These are phyloP conservation scores for Blastobasis adustella DNA, from an alignment of 2,888 invertebrate genomes.

Conservation along the genomic window DNA sequence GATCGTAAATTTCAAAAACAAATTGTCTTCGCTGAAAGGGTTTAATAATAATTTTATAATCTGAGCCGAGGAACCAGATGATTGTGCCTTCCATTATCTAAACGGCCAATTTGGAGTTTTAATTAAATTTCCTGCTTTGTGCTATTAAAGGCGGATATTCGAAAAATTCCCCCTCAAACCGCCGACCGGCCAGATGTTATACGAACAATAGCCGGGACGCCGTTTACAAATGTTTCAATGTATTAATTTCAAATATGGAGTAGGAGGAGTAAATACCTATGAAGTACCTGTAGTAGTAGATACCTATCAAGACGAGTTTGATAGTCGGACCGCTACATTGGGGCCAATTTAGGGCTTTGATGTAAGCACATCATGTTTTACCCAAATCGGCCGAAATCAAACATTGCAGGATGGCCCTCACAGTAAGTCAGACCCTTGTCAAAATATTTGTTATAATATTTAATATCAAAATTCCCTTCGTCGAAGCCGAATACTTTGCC, in stretches of 20 bases:
- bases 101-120: slow-evolving; percentile 46
- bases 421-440: slow-evolving; percentile 8
- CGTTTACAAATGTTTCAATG: too few species aligned
- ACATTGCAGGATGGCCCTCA: slow-evolving; percentile 5
- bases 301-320: too few species aligned
- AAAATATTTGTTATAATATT: neutral
- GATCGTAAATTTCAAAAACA: slow-evolving; percentile 15
- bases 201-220: too few species aligned
- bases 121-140: slow-evolving; percentile 47
- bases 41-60: slow-evolving; percentile 37
- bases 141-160: slow-evolving; percentile 24
- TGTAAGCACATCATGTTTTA: too few species aligned
- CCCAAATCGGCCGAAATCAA: neutral
- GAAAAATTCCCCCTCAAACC: slow-evolving; percentile 21
- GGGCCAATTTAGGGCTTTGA: too few species aligned
- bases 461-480: too few species aligned
- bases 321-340: too few species aligned
- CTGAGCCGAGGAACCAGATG: slow-evolving; percentile 19
- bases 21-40: slow-evolving; percentile 31
- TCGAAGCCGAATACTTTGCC: too few species aligned
- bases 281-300: too few species aligned
- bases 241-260: too few species aligned
- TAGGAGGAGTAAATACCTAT: too few species aligned
- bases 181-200: too few species aligned
- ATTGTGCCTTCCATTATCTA: slow-evolving; percentile 34